Conservation (phyloP, 2,888 invertebrate genomes). For the Apamea sordens region DNA sequence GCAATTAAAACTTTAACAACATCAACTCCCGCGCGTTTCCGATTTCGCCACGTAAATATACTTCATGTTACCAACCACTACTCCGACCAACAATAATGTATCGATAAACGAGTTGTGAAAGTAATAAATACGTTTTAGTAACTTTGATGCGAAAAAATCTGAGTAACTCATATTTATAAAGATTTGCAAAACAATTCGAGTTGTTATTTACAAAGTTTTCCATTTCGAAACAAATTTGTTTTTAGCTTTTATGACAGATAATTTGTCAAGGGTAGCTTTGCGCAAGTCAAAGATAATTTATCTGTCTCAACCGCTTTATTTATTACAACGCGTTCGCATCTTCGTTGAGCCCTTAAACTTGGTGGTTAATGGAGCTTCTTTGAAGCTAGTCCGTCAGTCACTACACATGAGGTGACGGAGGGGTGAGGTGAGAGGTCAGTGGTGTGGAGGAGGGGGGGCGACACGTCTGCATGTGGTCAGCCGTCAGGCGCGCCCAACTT, state of each 20-base stretch:
- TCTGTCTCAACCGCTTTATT: conserved; percentile 89
- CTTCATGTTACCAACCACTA: conserved; percentile 75
- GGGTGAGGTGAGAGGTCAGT: conserved; percentile 59
- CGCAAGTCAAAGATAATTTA: conserved; percentile 90
- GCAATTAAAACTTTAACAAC: conserved; percentile 88
- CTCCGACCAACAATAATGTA: conserved; percentile 70
- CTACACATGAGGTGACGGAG: conserved; percentile 66
- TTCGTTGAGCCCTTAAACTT: conserved; percentile 87
- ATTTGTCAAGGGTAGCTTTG: conserved; percentile 88
- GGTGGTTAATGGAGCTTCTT: conserved; percentile 88
- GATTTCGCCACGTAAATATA: conserved; percentile 75
- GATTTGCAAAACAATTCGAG: conserved; percentile 79
- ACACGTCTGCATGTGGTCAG: conserved; percentile 77
- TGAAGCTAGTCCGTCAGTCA: conserved; percentile 83
- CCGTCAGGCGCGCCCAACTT: conserved; percentile 65
- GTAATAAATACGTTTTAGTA: conserved; percentile 68
- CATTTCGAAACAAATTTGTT: conserved; percentile 87
- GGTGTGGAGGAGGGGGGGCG: conserved; percentile 38
- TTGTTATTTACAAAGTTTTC: conserved; percentile 84
- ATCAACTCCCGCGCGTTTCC: conserved; percentile 80
- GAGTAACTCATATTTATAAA: conserved; percentile 71
- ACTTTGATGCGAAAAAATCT: conserved; percentile 66
- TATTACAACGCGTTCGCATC: conserved; percentile 88
- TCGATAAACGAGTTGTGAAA: conserved; percentile 72
- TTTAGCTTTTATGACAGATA: conserved; percentile 89